These are phyloP conservation scores for Periophthalmodon schlosseri DNA, from an alignment of 2,113 vertebrate genomes.

Conservation along the genomic window DNA sequence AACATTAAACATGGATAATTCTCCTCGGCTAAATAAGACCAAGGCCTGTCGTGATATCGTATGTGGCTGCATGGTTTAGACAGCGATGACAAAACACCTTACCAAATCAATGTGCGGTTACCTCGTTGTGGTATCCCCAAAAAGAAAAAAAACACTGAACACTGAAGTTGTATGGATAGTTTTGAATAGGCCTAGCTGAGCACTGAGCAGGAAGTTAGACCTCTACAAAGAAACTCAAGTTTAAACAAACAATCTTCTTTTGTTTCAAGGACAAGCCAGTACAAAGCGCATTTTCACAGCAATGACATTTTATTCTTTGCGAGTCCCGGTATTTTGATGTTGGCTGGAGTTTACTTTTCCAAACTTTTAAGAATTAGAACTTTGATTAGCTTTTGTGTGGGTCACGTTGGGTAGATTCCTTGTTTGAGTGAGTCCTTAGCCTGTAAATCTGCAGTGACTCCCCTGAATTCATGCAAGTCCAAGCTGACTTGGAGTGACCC, in stretches of 20 bases:
- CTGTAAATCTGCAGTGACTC: not conserved
- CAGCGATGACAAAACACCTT: too few relatives aligned
- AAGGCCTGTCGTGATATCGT: not conserved
- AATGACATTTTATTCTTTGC: not conserved
- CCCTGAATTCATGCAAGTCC: too few relatives aligned
- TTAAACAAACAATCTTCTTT: not conserved
- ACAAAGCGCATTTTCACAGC: constrained; percentile 3
- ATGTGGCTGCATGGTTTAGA: too few relatives aligned
- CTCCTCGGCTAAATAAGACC: not conserved
- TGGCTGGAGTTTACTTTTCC: not conserved
- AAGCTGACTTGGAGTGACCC: not conserved
- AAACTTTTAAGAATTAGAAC: not conserved
- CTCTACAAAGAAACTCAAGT: not conserved
- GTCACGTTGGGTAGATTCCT: not conserved
- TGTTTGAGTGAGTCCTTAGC: not conserved
- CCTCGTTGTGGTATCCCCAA: not conserved
- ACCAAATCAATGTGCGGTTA: not conserved
- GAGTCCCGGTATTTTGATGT: not conserved
- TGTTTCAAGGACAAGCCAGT: not conserved
- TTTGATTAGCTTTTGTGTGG: not conserved
- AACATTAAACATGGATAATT: not conserved
- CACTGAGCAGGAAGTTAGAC: not conserved
- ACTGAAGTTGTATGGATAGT: not conserved
- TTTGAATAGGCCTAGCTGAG: not conserved
- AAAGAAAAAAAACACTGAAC: not conserved